These are phyloP conservation scores for Villa cingulata DNA, from an alignment of 2,888 invertebrate genomes.

Conservation along the genomic window DNA sequence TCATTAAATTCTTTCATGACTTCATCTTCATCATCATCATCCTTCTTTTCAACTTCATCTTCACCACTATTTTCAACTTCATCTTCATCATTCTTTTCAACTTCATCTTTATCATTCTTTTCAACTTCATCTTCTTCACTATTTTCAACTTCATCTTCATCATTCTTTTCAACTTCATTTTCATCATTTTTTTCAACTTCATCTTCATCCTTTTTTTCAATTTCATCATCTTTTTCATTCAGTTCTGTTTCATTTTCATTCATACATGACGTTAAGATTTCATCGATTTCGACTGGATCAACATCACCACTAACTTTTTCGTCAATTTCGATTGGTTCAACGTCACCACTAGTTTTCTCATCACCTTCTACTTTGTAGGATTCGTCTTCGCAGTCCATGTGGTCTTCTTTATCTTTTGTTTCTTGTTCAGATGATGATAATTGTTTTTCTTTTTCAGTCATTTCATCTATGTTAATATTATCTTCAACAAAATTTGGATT, in stretches of 20 bases:
- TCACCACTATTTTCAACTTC: no score
- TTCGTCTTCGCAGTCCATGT: neutral
- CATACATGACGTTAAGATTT: neutral
- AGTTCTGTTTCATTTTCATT: neutral
- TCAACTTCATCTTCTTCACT: no score
- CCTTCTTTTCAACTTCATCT: neutral
- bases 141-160: no score
- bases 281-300: neutral
- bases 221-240: neutral
- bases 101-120: no score
- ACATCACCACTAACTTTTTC: slow-evolving; percentile 2
- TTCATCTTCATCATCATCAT: neutral
- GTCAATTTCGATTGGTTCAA: slow-evolving; percentile 3
- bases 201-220: slow-evolving; percentile 1
- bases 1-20: neutral
- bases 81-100: no score
- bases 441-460: neutral
- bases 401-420: no score
- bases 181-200: no score
- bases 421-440: no score
- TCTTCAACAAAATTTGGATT: slow-evolving; percentile 4
- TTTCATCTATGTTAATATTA: neutral
- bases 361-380: neutral
- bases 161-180: no score
- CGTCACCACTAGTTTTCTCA: neutral